phyloP scores from a whole-genome alignment of 2,888 invertebrate genomes.

The Dilophus febrilis region DNA sequence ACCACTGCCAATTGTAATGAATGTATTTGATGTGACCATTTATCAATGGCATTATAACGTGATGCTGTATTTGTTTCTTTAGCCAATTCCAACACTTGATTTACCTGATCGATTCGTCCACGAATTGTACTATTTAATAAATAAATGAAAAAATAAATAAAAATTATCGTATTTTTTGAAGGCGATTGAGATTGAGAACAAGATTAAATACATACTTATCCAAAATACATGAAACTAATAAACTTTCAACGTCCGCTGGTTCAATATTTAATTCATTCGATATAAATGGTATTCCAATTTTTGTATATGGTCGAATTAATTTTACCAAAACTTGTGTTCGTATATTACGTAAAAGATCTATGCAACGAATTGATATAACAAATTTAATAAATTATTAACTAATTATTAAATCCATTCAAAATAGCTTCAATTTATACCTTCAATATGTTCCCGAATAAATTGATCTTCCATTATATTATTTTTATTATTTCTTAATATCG shows the following conservation, averaged over 20 bases:
- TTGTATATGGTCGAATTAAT: constrained; percentile 92
- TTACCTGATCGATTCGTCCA: constrained; percentile 83
- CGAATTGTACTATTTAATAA: constrained; percentile 52
- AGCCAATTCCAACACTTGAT: constrained; percentile 79
- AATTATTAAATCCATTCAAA: not conserved
- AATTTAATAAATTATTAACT: not conserved
- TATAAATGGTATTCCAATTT: constrained; percentile 95
- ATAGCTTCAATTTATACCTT: constrained; percentile 35
- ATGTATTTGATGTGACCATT: constrained; percentile 85
- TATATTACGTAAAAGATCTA: constrained; percentile 84
- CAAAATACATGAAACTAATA: constrained; percentile 92
- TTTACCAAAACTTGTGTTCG: constrained; percentile 94
- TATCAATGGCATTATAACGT: constrained; percentile 82
- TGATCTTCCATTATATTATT: constrained; percentile 98
- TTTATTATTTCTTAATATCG: constrained; percentile 82
- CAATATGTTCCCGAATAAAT: constrained; percentile 97
- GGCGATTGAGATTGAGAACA: constrained; percentile 5
- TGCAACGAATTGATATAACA: constrained; percentile 18
- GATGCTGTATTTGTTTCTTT: constrained; percentile 65
- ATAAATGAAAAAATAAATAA: constrained; percentile 2
- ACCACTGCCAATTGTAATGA: constrained; percentile 78
- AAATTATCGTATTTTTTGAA: not conserved
- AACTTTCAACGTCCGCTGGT: constrained; percentile 85
- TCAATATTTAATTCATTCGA: constrained; percentile 88
- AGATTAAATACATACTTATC: constrained; percentile 59